Evolutionary conservation across 2,888 invertebrate species (phyloP).

Genomic region (Trichogramma dendrolimi): DNA sequence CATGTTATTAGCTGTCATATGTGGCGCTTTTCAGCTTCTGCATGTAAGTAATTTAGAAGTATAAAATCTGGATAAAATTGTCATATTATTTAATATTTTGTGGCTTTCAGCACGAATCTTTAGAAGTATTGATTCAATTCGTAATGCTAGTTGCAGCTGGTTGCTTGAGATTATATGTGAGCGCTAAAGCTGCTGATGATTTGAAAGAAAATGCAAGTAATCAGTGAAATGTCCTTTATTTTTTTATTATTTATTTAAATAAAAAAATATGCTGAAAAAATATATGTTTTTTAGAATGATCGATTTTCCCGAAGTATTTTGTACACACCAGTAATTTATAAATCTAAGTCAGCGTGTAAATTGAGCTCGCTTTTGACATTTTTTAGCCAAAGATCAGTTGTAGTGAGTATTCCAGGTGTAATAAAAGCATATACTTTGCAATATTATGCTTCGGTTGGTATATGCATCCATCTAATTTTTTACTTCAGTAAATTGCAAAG

Average conservation of each 20-base stretch:
- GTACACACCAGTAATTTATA: constrained; percentile 30
- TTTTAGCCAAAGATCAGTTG: constrained; percentile 29
- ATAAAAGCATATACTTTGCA: constrained; percentile 31
- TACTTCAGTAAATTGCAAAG: neutral
- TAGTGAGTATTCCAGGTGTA: constrained; percentile 26
- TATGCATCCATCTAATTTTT: neutral
- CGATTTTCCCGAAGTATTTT: constrained; percentile 28
- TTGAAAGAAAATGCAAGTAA: constrained; percentile 36
- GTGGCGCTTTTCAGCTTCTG: constrained; percentile 38
- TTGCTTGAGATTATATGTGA: constrained; percentile 36
- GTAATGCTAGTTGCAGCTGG: constrained; percentile 34
- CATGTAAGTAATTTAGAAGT: constrained; percentile 31
- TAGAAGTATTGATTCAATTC: constrained; percentile 33
- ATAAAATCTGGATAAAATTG: neutral
- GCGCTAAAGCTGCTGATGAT: constrained; percentile 41
- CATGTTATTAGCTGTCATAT: constrained; percentile 38
- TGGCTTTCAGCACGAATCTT: constrained; percentile 32
- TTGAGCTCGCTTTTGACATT: constrained; percentile 28
- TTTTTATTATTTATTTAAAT: neutral
- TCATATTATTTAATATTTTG: constrained; percentile 2
- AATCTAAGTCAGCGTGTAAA: constrained; percentile 18
- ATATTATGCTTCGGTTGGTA: constrained; percentile 33
- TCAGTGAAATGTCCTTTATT: neutral
- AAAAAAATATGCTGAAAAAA: neutral
- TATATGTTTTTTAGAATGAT: constrained; percentile 28